A percentile compares a stretch with the other conserved stretches of the same genome.
These are phyloP conservation scores for Bettongia penicillata DNA, from an alignment of 2,113 vertebrate species.

Conservation along the genomic window DNA sequence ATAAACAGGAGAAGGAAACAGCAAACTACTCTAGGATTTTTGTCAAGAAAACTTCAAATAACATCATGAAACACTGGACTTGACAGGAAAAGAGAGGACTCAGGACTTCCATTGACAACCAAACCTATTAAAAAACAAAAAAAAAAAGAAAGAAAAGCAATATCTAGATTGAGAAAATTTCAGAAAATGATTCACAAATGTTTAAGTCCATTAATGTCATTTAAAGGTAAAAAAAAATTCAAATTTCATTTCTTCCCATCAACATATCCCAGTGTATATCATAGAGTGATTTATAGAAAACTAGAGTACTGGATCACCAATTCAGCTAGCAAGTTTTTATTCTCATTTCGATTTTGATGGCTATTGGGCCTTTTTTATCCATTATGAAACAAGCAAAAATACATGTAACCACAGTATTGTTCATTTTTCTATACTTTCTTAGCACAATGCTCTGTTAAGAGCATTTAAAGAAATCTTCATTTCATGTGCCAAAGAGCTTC, in stretches of 20 bases:
- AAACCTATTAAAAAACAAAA: background rate
- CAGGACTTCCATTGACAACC: background rate
- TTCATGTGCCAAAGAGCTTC: slow-evolving; percentile 70
- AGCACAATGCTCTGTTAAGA: slow-evolving; percentile 69
- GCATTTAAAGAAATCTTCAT: slow-evolving; percentile 63
- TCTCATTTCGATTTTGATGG: slow-evolving; percentile 60
- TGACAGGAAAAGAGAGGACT: background rate
- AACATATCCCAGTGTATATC: slow-evolving; percentile 7
- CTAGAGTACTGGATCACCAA: slow-evolving; percentile 33
- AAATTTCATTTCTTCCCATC: slow-evolving; percentile 56
- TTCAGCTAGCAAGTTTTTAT: slow-evolving; percentile 33
- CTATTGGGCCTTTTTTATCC: slow-evolving; percentile 51
- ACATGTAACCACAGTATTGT: slow-evolving; percentile 41
- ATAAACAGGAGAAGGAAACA: background rate
- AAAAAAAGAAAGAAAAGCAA: background rate
- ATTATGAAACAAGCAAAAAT: slow-evolving; percentile 52
- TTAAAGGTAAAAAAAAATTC: slow-evolving; percentile 50
- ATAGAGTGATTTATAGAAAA: slow-evolving; percentile 11
- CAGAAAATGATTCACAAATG: background rate
- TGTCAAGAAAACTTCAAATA: background rate
- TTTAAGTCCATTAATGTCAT: slow-evolving; percentile 29
- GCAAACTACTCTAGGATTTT: background rate
- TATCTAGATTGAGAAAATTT: background rate
- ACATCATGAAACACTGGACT: background rate
- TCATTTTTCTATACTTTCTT: slow-evolving; percentile 59